Evolutionary conservation across 2,113 vertebrate genomes (phyloP), one percentile per base, ranked within the genome.

Genomic region (Cryptomyrus ogoouensis): DNA sequence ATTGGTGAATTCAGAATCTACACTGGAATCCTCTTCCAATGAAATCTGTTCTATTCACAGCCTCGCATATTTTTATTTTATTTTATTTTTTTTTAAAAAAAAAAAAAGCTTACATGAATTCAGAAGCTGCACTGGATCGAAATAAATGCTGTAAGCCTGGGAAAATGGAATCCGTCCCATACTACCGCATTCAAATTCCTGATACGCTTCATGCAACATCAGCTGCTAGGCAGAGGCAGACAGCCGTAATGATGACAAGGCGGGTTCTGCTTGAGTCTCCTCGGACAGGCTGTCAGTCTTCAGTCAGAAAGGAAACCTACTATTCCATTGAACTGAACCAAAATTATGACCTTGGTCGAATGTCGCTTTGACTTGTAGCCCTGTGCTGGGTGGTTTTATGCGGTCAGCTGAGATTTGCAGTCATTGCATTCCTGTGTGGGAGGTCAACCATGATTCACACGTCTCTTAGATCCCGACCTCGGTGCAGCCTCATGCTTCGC

Each of bases 381-480:
- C 9, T 27, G 27, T 27, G n/a, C n/a, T 3, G 3, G n/a, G 10
- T 10, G 27, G n/a, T 13, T 13, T 31, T 13, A 70, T 13, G 3
- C 10, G 10, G 62, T 83, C 39, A 24, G 39, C 35, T 19, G 77
- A 8, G 42, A 83, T 6, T 39, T 47, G 83, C 39, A 44, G 44
- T n/a, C 83, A 84, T 47, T 24, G 42, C 83, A 46, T 44, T 90
- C 24, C 49, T 80, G 13, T 91, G 83, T 90, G 89, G 7, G 87
- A 90, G 87, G 88, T 91, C 91, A 92, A 91, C 74, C 35, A 89
- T 91, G 19, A 85, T 24, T 27, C 44, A 13, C 42, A 47, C 17
- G 10, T 12, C 42, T 49, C 47, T 27, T 85, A 13, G 19, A 49
- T 85, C 24, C 83, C 2, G 1, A 49, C 42, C 24, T 24, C 19